These are phyloP conservation scores for Ptychadena robeensis DNA, from an alignment of 2,797 vertebrate species.

Conservation along the genomic window DNA sequence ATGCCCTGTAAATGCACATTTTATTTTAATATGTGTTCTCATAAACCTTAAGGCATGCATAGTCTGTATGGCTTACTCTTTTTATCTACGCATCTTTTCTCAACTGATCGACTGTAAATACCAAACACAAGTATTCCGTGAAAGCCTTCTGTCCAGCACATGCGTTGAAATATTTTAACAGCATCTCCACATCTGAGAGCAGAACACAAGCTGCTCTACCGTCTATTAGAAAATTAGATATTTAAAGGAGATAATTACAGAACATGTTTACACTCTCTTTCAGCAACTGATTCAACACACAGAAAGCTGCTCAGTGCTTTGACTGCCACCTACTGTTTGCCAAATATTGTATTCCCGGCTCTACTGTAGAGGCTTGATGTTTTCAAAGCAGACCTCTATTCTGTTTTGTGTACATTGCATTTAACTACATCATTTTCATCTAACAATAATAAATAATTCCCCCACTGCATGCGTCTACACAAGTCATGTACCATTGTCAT, in stretches of 20 bases:
- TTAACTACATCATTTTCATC: no score
- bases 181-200: constrained; percentile 28
- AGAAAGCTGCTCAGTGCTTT: constrained; percentile 71
- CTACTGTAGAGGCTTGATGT: neutral
- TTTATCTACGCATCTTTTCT: neutral
- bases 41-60: neutral
- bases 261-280: constrained; percentile 52
- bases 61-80: neutral
- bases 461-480: no score
- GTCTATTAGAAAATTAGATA: constrained; percentile 65
- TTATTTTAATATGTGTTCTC: neutral
- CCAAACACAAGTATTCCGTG: neutral
- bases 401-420: neutral
- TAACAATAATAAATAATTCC: no score
- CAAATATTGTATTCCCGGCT: neutral
- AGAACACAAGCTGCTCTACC: constrained; percentile 61
- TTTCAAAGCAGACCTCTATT: neutral
- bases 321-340: constrained; percentile 78
- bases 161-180: constrained; percentile 6
- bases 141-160: constrained; percentile 27
- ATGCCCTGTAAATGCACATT: neutral
- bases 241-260: constrained; percentile 66
- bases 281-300: constrained; percentile 36
- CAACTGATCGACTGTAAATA: neutral
- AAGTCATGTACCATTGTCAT: no score